Evolutionary conservation across 2,113 vertebrate genomes (phyloP), one percentile per base, ranked within the genome.

Genomic region (Helogale parvula): DNA sequence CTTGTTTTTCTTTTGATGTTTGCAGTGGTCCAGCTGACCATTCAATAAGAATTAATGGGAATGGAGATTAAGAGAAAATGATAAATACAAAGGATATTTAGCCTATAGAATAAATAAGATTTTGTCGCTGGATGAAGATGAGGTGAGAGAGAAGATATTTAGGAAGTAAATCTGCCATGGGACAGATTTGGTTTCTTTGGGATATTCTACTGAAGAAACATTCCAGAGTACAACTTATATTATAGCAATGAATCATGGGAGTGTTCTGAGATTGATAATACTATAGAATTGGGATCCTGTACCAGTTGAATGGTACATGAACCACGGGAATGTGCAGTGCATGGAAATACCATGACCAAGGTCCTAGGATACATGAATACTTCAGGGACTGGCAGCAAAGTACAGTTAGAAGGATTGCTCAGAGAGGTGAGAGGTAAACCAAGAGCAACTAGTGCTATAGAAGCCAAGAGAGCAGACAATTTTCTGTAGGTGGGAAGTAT

Each of bases 1-100:
- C 71, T 47, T 65, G 45, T 54, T 94, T 72, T 38, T 93, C 21
- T 72, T 92, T 45, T 88, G 60, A 80, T 41, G 27, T 88, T 66
- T 84, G 63, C 52, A 85, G 15, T 88, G 41, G 47, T 69, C 31
- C 27, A 41, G 41, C 41, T 81, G 71, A 81, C 50, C 60, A 29
- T 66, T 93, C 65, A 76, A 11, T 65, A 19, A 81, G 33, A 72
- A 17, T 79, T 29, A 16, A 38, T 38, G 12, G 52, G 15, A 57
- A 29, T 25, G 25, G 19, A 69, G 47, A 60, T 60, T 27, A 71
- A 84, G 68, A 87, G 77, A 29, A 72, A 84, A 71, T 0, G 8
- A 45, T 57, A 11, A 19, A 6, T 54, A 38, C 0, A 25, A 72
- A 91, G 63, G n/a, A 15, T 68, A 13, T 54, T 35, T 7, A 35